Conservation (phyloP, 2,888 invertebrate species). For the Rugalucina vietnamica region DNA sequence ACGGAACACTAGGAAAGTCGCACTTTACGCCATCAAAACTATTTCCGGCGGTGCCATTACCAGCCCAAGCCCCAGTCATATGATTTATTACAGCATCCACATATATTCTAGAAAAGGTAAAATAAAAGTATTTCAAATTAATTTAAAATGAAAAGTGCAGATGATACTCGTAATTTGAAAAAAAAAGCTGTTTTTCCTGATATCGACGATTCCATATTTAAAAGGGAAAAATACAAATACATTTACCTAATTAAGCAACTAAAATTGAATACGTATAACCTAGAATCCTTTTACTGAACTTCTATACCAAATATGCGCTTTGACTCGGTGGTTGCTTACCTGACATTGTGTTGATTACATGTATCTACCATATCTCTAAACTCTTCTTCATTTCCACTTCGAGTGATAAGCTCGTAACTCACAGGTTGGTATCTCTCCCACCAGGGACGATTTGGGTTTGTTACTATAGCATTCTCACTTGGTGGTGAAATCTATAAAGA, state of each 20-base stretch:
- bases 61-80: conserved; percentile 88
- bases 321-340: too few relatives aligned
- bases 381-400: conserved; percentile 72
- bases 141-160: neutral
- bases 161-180: neutral
- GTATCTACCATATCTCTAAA: conserved; percentile 72
- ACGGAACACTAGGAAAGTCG: conserved; percentile 84
- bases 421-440: conserved; percentile 80
- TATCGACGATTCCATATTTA: too few relatives aligned
- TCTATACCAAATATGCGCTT: too few relatives aligned
- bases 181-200: neutral
- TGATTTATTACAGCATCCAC: conserved; percentile 93
- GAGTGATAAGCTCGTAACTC: conserved; percentile 72
- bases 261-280: too few relatives aligned
- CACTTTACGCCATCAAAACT: conserved; percentile 75
- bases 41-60: conserved; percentile 86
- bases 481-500: conserved; percentile 79
- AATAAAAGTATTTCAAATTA: neutral
- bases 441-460: conserved; percentile 74
- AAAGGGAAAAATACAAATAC: too few relatives aligned
- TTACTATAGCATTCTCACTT: conserved; percentile 73
- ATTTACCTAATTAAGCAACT: too few relatives aligned
- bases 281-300: too few relatives aligned
- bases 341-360: conserved; percentile 72
- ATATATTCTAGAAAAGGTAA: conserved; percentile 87